These are phyloP conservation scores for Aspidapion aeneum DNA, from an alignment of 2,888 invertebrate genomes.

Conservation along the genomic window DNA sequence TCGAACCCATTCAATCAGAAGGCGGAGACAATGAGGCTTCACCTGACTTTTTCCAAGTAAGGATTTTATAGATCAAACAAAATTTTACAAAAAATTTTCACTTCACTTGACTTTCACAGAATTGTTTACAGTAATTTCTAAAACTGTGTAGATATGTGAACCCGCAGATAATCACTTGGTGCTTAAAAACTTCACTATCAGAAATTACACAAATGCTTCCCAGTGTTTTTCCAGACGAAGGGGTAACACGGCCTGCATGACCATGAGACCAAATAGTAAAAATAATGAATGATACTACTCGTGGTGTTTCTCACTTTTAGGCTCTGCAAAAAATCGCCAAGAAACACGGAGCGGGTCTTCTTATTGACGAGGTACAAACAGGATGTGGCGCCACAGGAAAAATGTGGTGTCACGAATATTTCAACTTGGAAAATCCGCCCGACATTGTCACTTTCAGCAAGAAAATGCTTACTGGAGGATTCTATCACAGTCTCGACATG, in stretches of 20 bases:
- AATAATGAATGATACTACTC: too few species aligned
- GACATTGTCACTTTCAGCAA: conserved; percentile 98
- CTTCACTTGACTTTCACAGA: too few species aligned
- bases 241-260: too few species aligned
- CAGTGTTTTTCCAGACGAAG: too few species aligned
- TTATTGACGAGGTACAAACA: conserved; percentile 98
- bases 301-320: conserved; percentile 15
- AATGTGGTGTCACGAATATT: conserved; percentile 97
- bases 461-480: conserved; percentile 96
- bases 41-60: conserved; percentile 77
- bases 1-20: conserved; percentile 97
- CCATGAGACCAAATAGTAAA: too few species aligned
- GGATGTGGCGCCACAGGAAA: conserved; percentile 97
- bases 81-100: background rate
- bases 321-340: conserved; percentile 77
- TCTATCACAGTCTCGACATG: conserved; percentile 75
- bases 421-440: conserved; percentile 79
- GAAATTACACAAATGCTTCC: too few species aligned
- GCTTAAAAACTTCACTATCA: too few species aligned
- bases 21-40: conserved; percentile 97
- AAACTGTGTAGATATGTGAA: too few species aligned
- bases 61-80: background rate
- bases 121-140: too few species aligned
- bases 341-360: conserved; percentile 71
- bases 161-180: too few species aligned